Evolutionary conservation across 2,888 invertebrate genomes (phyloP).

Genomic region (Lasioglossum marginatum): DNA sequence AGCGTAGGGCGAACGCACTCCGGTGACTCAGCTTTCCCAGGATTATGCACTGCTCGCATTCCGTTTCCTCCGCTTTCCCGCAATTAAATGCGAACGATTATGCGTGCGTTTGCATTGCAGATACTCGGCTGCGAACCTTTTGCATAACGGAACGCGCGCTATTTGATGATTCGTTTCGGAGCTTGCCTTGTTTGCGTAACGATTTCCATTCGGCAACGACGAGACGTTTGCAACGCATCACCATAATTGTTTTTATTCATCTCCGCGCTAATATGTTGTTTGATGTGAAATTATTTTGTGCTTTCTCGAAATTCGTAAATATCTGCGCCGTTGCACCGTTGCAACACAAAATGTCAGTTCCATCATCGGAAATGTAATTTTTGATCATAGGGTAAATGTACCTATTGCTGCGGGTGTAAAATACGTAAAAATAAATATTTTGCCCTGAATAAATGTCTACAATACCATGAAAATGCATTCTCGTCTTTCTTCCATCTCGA

Average conservation of each 20-base stretch:
- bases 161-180: not conserved
- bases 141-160: not conserved
- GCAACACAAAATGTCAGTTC: too few relatives aligned
- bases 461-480: too few relatives aligned
- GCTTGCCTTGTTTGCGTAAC: not conserved
- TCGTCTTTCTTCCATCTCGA: too few relatives aligned
- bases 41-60: not conserved
- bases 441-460: too few relatives aligned
- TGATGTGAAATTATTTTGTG: too few relatives aligned
- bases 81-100: conserved; percentile 20
- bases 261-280: not conserved
- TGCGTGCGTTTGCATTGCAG: conserved; percentile 29
- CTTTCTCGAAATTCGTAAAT: too few relatives aligned
- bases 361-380: too few relatives aligned
- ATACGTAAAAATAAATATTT: too few relatives aligned
- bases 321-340: too few relatives aligned
- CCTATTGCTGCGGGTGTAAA: too few relatives aligned
- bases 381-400: too few relatives aligned
- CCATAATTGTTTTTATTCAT: not conserved
- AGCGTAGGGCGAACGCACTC: not conserved
- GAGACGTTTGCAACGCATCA: not conserved
- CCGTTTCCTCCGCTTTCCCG: conserved; percentile 18
- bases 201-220: not conserved
- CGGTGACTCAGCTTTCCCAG: not conserved
- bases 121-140: not conserved